Evolutionary conservation across 2,888 invertebrate genomes (phyloP).

Genomic region (Orthosia cruda): DNA sequence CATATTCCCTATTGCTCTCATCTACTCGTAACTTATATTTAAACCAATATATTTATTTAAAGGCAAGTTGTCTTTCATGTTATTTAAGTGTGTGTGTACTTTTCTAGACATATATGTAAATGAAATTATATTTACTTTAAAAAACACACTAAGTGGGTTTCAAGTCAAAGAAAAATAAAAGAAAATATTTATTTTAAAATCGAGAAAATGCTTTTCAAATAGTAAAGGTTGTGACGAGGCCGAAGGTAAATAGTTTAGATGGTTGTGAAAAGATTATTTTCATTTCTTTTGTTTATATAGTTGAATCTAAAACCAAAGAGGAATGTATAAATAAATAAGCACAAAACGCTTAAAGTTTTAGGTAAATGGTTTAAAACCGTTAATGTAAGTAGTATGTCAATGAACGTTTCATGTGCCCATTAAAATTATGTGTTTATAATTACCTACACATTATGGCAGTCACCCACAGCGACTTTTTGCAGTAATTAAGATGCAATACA

Average conservation of each 20-base stretch:
- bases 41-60: conserved; percentile 1
- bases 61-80: not conserved
- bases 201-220: conserved; percentile 13
- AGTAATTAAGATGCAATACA: no score
- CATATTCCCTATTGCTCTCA: no score
- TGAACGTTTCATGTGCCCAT: conserved; percentile 33
- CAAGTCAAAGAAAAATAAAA: not conserved
- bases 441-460: no score
- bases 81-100: conserved; percentile 18
- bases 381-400: conserved; percentile 27
- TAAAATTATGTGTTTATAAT: conserved; percentile 1
- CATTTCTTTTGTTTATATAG: conserved; percentile 19
- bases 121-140: conserved; percentile 14
- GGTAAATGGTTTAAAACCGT: conserved; percentile 57
- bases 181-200: conserved; percentile 26
- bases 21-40: not conserved
- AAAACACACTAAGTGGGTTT: conserved; percentile 29
- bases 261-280: conserved; percentile 54
- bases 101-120: conserved; percentile 40
- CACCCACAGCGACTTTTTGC: no score
- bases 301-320: conserved; percentile 46
- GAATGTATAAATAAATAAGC: conserved; percentile 44
- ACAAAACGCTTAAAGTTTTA: conserved; percentile 59
- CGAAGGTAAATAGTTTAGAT: conserved; percentile 42
- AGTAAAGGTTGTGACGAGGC: conserved; percentile 59